A percentile compares a stretch with the other conserved stretches of the same genome.
Conservation (phyloP, 1,140 invertebrate genomes). For the Sitophilus oryzae region DNA sequence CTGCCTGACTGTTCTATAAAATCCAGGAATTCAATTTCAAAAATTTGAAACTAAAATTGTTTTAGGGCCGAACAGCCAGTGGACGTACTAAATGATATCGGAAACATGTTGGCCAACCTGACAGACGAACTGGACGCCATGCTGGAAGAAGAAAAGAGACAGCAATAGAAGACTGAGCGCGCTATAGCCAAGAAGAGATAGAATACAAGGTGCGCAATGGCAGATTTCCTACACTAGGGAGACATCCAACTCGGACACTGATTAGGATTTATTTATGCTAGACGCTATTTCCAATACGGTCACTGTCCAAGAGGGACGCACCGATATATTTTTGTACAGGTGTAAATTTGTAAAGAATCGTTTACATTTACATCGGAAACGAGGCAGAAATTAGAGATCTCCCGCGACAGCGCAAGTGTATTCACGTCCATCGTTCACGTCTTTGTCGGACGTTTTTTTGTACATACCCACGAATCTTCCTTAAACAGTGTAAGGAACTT, state of each 20-base stretch:
- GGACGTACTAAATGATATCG: slow-evolving; percentile 93
- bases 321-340: neutral
- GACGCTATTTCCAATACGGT: no score
- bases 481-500: slow-evolving; percentile 13
- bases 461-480: no score
- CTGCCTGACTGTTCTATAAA: no score
- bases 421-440: no score
- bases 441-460: no score
- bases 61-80: slow-evolving; percentile 65
- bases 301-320: neutral
- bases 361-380: neutral
- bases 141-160: slow-evolving; percentile 85
- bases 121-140: slow-evolving; percentile 92
- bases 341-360: neutral
- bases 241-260: neutral
- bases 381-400: neutral
- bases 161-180: slow-evolving; percentile 34
- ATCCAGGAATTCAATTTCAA: no score
- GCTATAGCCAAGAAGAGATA: neutral
- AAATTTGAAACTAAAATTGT: no score
- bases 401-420: neutral
- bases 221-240: neutral
- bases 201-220: neutral
- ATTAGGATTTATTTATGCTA: no score
- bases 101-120: slow-evolving; percentile 90